Evolutionary conservation across 1,140 invertebrate genomes (phyloP).

Genomic region (Drosophila dunni): DNA sequence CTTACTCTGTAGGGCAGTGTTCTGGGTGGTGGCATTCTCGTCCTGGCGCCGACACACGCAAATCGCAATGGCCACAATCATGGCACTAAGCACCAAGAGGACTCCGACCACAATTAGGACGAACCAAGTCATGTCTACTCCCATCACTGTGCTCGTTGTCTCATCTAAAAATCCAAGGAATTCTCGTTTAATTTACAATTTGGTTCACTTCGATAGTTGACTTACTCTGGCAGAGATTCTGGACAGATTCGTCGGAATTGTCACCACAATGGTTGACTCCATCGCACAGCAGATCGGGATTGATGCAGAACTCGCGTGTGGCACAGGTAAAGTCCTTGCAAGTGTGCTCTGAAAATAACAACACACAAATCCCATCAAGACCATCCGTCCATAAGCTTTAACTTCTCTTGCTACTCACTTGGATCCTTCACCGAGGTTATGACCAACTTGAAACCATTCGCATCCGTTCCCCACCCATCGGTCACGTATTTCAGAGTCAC

Average conservation of each 20-base stretch:
- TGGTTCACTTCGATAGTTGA: not conserved
- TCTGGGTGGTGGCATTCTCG: slow-evolving; percentile 86
- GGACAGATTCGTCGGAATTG: slow-evolving; percentile 94
- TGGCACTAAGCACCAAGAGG: slow-evolving; percentile 88
- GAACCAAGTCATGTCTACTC: slow-evolving; percentile 91
- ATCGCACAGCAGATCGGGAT: slow-evolving; percentile 94
- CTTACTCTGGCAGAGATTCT: slow-evolving; percentile 93
- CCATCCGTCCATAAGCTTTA: not conserved
- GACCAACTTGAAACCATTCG: slow-evolving; percentile 95
- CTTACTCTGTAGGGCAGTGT: slow-evolving; percentile 77
- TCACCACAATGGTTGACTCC: slow-evolving; percentile 96
- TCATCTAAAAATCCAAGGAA: slow-evolving; percentile 86
- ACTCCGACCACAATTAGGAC: slow-evolving; percentile 89
- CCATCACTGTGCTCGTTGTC: slow-evolving; percentile 89
- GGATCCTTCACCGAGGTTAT: slow-evolving; percentile 97
- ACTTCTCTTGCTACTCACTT: slow-evolving; percentile 88
- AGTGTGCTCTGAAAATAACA: slow-evolving; percentile 88
- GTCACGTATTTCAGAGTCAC: slow-evolving; percentile 97
- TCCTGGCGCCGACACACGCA: slow-evolving; percentile 90
- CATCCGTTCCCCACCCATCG: slow-evolving; percentile 95
- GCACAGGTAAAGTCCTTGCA: slow-evolving; percentile 95
- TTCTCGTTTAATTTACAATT: not conserved
- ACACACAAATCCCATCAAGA: slow-evolving; percentile 4
- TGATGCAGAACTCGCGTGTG: slow-evolving; percentile 94
- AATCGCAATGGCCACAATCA: slow-evolving; percentile 88